A percentile compares a stretch with the other conserved stretches of the same genome.
phyloP scores from a whole-genome alignment of 2,888 invertebrate species.

The Cephus nigrinus region DNA sequence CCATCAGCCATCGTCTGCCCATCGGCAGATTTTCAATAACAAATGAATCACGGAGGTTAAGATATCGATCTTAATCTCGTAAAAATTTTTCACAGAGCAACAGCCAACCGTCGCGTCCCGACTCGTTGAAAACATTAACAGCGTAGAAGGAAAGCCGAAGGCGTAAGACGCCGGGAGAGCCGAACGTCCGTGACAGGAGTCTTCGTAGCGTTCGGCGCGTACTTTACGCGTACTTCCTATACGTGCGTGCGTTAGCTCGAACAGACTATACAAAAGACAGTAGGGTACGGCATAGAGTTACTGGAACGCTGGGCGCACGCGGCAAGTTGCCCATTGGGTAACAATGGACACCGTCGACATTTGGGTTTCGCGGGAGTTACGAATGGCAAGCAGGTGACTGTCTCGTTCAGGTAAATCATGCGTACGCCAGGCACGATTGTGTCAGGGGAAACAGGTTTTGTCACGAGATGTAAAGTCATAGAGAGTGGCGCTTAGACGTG shows the following conservation, averaged over 20 bases:
- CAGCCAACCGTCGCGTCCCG: background rate
- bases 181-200: background rate
- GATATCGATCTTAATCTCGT: background rate
- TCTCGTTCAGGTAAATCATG: constrained; percentile 47
- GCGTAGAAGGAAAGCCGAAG: background rate
- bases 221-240: background rate
- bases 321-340: background rate
- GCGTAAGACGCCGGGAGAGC: background rate
- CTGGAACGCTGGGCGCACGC: background rate
- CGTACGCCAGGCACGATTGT: constrained; percentile 22
- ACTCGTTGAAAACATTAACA: background rate
- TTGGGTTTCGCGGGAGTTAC: background rate
- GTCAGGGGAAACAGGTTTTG: constrained; percentile 15
- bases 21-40: background rate
- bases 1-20: background rate
- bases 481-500: background rate
- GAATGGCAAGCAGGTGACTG: constrained; percentile 33
- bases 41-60: background rate
- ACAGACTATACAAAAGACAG: background rate
- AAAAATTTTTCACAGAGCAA: background rate
- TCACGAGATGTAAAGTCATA: constrained; percentile 4
- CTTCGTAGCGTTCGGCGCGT: background rate
- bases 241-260: background rate
- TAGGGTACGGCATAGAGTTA: background rate
- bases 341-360: background rate